Evolutionary conservation across 2,113 vertebrate species (phyloP), one percentile per base, ranked within the genome.

Genomic region (Hippocampus abdominalis): DNA sequence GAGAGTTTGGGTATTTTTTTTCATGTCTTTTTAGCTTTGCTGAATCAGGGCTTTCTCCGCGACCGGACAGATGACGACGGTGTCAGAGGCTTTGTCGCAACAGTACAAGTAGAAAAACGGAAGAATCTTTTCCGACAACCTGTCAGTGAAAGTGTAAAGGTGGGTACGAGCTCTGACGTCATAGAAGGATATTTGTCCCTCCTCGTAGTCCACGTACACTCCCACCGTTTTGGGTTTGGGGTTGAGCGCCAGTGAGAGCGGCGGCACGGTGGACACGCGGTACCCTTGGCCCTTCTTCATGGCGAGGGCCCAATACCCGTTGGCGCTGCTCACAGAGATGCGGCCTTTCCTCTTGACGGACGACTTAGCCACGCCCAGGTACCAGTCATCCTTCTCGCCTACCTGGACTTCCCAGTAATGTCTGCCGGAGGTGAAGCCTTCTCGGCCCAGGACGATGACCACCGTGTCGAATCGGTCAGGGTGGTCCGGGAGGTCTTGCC

Each of bases 81-180:
- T 89, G 8, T 93, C 92, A 0, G 92, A 93, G 21, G 90, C 80
- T 71, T 93, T 93, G 81, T 93, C 92, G 36, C 90, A 89, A 80
- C 92, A 93, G 85, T 93, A 93, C 54, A 93, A 83, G 75, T 93
- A 93, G 80, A 96, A 96, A 56, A 95, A 94, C 0, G 95, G 95
- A 72, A 91, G 86, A 1, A 96, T 85, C 78, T 93, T 94, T 71
- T 94, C 95, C 0, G 69, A 91, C 68, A 96, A 95, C 0, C 75
- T 89, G 1, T 93, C 94, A 48, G 81, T 91, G 64, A 96, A 93
- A 0, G 95, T 96, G 48, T 93, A 94, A 75, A 96, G 93, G 53
- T 93, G 92, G 8, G 80, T 87, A 73, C 70, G 76, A n/a, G 80
- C 80, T 54, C 59, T 77, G n/a, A 89, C 89, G 1, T 96, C 93